A percentile compares a stretch with the other conserved stretches of the same genome.
These are phyloP conservation scores for Ameiurus melas DNA, from an alignment of 2,113 vertebrate genomes.

Conservation along the genomic window DNA sequence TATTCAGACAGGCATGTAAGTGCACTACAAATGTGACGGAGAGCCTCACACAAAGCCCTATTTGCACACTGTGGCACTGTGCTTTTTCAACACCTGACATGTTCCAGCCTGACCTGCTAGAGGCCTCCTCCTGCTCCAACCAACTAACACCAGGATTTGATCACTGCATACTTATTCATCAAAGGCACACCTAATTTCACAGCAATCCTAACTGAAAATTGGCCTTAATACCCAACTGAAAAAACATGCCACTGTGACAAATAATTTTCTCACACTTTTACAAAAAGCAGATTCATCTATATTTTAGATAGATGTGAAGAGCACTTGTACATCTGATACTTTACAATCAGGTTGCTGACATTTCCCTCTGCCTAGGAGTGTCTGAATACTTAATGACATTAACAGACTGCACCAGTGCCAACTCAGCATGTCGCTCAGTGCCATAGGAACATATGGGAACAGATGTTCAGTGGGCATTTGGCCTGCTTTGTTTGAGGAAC, in stretches of 20 bases:
- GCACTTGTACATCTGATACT: not conserved
- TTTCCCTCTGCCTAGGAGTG: not conserved
- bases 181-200: constrained; percentile 36
- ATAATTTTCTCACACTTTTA: not conserved
- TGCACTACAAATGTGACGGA: constrained; percentile 26
- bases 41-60: constrained; percentile 43
- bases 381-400: not conserved
- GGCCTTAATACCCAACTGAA: not conserved
- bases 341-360: not conserved
- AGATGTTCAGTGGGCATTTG: constrained; percentile 26
- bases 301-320: not conserved
- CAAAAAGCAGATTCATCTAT: not conserved
- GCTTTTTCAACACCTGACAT: constrained; percentile 58
- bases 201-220: constrained; percentile 22
- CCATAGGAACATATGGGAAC: constrained; percentile 40
- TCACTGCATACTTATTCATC: constrained; percentile 30
- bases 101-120: constrained; percentile 63
- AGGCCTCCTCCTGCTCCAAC: constrained; percentile 28
- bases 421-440: not conserved
- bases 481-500: constrained; percentile 29
- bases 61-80: constrained; percentile 50
- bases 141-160: constrained; percentile 2
- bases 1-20: constrained; percentile 38
- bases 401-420: not conserved
- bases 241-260: not conserved